phyloP scores from a whole-genome alignment of 1,140 invertebrate genomes.

The Bicyclus anynana region DNA sequence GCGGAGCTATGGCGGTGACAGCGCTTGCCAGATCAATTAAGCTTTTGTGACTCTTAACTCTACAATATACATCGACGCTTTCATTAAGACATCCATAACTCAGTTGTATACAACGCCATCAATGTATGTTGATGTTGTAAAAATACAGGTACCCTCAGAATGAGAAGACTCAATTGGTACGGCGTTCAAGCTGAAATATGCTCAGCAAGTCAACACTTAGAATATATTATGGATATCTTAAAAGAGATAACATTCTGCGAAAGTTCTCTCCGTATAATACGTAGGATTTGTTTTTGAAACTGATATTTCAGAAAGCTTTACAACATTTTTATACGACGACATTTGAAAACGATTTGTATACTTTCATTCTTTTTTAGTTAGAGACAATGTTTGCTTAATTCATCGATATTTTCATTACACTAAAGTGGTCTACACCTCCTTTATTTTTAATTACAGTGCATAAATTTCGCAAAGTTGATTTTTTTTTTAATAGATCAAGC shows the following conservation, averaged over 20 bases:
- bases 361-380: too few relatives aligned
- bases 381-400: too few relatives aligned
- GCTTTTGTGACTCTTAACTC: background rate
- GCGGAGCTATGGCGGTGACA: constrained; percentile 4
- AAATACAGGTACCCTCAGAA: constrained; percentile 8
- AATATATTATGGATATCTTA: constrained; percentile 29
- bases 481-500: too few relatives aligned
- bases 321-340: too few relatives aligned
- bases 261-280: background rate
- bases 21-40: background rate
- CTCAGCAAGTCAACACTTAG: constrained; percentile 30
- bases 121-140: constrained; percentile 10
- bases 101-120: background rate
- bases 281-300: background rate
- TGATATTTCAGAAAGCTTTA: too few relatives aligned
- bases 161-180: constrained; percentile 20
- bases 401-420: too few relatives aligned
- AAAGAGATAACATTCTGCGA: constrained; percentile 7
- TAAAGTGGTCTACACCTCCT: too few relatives aligned
- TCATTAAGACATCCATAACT: background rate
- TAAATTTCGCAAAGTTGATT: too few relatives aligned
- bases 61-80: constrained; percentile 11
- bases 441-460: too few relatives aligned
- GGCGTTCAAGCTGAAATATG: constrained; percentile 27
- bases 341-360: too few relatives aligned